These are phyloP conservation scores for Trachemys scripta DNA, from an alignment of 2,113 vertebrate genomes.

Conservation along the genomic window DNA sequence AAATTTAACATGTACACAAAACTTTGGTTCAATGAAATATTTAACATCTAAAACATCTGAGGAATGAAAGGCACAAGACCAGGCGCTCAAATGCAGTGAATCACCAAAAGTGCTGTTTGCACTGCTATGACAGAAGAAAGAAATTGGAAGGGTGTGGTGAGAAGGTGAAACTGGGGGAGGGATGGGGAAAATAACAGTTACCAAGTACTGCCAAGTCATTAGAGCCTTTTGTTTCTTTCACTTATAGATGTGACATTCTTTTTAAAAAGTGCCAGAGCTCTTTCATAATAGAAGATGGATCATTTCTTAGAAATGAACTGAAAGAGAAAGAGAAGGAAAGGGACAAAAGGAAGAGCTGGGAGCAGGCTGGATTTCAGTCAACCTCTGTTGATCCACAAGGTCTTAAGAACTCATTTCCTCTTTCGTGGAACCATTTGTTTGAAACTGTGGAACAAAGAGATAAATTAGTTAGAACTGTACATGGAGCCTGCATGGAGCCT, in stretches of 20 bases:
- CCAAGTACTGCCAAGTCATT: not conserved
- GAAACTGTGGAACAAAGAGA: conserved; percentile 86
- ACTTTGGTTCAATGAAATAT: conserved; percentile 79
- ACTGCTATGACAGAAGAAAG: not conserved
- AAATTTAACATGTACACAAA: conserved; percentile 77
- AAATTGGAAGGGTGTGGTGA: not conserved
- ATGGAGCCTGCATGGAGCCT: rapidly evolving
- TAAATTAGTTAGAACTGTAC: not conserved
- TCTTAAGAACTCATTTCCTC: conserved; percentile 96
- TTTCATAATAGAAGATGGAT: conserved; percentile 44
- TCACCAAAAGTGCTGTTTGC: not conserved
- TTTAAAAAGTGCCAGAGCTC: conserved; percentile 62
- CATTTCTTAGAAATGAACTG: conserved; percentile 79
- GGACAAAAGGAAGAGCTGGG: not conserved
- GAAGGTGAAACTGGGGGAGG: not conserved
- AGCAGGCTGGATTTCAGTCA: conserved; percentile 81
- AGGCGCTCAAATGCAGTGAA: conserved; percentile 38
- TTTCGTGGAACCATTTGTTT: conserved; percentile 98
- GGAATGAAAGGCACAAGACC: conserved; percentile 67
- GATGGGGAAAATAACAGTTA: conserved; percentile 9
- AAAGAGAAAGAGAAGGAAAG: conserved; percentile 31
- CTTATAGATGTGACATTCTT: conserved; percentile 30
- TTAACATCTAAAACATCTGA: conserved; percentile 74
- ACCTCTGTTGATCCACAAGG: conserved; percentile 95
- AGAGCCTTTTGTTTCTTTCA: conserved; percentile 45